Evolutionary conservation across 2,797 vertebrate species (phyloP).

Genomic region (Etheostoma nigrum): DNA sequence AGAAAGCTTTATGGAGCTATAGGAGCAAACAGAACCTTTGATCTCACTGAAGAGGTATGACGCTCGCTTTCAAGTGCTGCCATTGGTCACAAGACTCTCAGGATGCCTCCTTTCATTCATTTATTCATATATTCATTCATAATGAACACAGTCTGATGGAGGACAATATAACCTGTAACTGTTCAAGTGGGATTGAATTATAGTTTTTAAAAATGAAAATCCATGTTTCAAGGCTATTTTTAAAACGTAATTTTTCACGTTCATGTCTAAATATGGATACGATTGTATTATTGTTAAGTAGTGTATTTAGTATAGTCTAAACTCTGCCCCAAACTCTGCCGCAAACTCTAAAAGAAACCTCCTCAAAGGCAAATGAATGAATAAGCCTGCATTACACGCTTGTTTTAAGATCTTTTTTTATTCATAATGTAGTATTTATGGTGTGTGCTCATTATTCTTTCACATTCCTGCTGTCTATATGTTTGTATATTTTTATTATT

Average conservation of each 20-base stretch:
- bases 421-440: not conserved
- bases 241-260: not conserved
- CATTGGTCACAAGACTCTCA: conserved; percentile 32
- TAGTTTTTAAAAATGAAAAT: not conserved
- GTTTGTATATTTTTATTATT: not conserved
- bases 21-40: conserved; percentile 44
- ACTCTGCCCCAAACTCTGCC: not conserved
- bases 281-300: not conserved
- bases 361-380: not conserved
- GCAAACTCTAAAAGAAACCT: too few species aligned
- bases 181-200: not conserved
- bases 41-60: conserved; percentile 39
- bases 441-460: conserved; percentile 10
- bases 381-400: not conserved
- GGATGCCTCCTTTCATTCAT: conserved; percentile 21
- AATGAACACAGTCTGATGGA: not conserved
- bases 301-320: not conserved
- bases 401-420: not conserved
- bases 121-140: conserved; percentile 23
- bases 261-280: too few species aligned
- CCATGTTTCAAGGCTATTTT: not conserved
- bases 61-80: conserved; percentile 10
- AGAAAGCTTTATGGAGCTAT: conserved; percentile 32
- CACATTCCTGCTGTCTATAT: too few species aligned
- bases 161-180: not conserved